Base-by-base conservation (phyloP, 2,888 invertebrate genomes). In the Hypercompe scribonia region DNA sequence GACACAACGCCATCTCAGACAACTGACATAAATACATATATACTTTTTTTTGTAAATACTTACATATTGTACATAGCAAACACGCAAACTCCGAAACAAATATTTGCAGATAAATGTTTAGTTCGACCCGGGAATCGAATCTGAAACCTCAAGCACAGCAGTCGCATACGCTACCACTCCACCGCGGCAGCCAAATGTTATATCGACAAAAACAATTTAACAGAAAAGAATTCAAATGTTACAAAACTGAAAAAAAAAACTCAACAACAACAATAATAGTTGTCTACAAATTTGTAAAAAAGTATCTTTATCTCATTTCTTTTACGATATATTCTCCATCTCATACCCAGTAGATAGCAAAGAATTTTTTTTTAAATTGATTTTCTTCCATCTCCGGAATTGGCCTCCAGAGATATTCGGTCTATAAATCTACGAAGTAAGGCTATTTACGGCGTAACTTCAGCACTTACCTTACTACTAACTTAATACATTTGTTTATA, bases 381-480 rank as follows among this genome's bases (percentile, higher is more conserved):
- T 79, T 79, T 79, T 72, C 72, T 74, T 70, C 21, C 63, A 54
- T 18, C 46, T 71, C 61, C 65, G 50, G 72, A 78, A 84, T 79
- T 72, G 77, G 75, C 58, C 76, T 78, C 79, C 28, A 68, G 78
- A 80, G 81, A 70, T 71, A 65, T 72, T 42, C 67, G 68, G 7
- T 28, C 68, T 71, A 78, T 86, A 85, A 84, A 86, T 86, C 80
- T 76, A 70, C 73, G 36, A 68, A 71, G 70, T 70, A 50, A 28
- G 77, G 73, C 81, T 85, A 86, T 86, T 86, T 85, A 86, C 83
- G 86, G 75, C 76, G 65, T 58, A 75, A 86, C 77, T 86, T 74
- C 28, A 50, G 50, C n/a, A n/a, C 21, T 54, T 54, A 54, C 50
- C 50, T 54, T 24, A n/a, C 50, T 54, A 54, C 50, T 54, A 54